Conservation (phyloP, 2,113 vertebrate species). For the Corythornis vintsioides region DNA sequence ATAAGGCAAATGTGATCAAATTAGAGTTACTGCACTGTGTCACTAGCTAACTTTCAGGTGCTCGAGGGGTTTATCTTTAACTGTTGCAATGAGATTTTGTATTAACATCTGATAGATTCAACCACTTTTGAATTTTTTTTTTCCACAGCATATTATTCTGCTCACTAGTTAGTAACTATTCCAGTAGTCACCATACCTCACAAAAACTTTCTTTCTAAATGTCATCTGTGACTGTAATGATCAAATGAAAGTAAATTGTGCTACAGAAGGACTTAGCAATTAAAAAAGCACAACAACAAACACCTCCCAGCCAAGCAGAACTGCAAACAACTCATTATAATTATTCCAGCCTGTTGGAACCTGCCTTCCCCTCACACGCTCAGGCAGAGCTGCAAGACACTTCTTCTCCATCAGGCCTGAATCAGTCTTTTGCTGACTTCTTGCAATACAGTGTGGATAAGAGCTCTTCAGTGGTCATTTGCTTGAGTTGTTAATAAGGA, state of each 20-base stretch:
- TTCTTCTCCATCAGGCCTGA: constrained; percentile 31
- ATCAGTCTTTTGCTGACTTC: constrained; percentile 43
- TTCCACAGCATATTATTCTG: background rate
- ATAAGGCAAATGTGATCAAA: background rate
- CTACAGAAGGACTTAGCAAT: constrained; percentile 51
- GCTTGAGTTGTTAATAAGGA: constrained; percentile 33
- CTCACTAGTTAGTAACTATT: background rate
- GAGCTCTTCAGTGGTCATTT: constrained; percentile 60
- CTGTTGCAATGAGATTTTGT: background rate
- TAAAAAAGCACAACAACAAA: constrained; percentile 52
- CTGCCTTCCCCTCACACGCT: background rate
- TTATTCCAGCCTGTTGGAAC: constrained; percentile 43
- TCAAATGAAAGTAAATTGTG: constrained; percentile 34
- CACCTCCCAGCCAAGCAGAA: constrained; percentile 56
- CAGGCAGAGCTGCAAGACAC: background rate
- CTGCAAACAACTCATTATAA: constrained; percentile 60
- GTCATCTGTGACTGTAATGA: constrained; percentile 11
- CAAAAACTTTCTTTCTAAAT: background rate
- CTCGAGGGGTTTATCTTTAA: background rate
- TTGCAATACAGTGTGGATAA: background rate
- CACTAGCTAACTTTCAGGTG: background rate
- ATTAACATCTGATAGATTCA: background rate
- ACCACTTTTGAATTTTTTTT: background rate
- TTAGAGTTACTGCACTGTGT: background rate
- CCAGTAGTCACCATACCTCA: background rate